A percentile compares a stretch with the other conserved stretches of the same genome.
phyloP scores from a whole-genome alignment of 2,888 invertebrate genomes.

The Agapostemon virescens region DNA sequence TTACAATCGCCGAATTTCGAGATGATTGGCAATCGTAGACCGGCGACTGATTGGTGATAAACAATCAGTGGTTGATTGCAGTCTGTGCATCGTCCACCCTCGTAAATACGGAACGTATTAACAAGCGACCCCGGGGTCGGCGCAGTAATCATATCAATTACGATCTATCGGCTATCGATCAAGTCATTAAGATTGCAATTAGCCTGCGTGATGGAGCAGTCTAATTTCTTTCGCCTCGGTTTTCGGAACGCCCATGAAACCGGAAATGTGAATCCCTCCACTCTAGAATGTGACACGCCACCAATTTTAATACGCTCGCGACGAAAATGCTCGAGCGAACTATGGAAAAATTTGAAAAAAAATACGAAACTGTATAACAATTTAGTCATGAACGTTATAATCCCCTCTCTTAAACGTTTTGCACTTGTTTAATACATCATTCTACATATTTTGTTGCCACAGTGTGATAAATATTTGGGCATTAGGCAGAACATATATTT shows the following conservation, averaged over 20 bases:
- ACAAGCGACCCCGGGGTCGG: slow-evolving; percentile 55
- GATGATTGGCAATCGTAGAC: slow-evolving; percentile 72
- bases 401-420: too few relatives aligned
- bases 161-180: slow-evolving; percentile 61
- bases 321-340: neutral
- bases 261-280: neutral
- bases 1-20: slow-evolving; percentile 68
- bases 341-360: too few relatives aligned
- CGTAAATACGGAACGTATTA: slow-evolving; percentile 66
- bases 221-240: slow-evolving; percentile 40
- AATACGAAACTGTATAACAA: too few relatives aligned
- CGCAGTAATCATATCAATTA: slow-evolving; percentile 64
- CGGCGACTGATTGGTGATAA: slow-evolving; percentile 69
- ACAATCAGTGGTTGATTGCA: slow-evolving; percentile 73
- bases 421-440: too few relatives aligned
- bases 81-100: slow-evolving; percentile 57
- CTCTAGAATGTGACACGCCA: neutral
- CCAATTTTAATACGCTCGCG: neutral
- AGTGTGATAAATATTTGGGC: too few relatives aligned
- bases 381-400: too few relatives aligned
- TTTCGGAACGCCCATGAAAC: neutral
- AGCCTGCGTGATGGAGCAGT: slow-evolving; percentile 26
- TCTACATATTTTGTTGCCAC: too few relatives aligned
- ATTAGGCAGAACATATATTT: too few relatives aligned
- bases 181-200: slow-evolving; percentile 58